Evolutionary conservation across 2,797 vertebrate genomes (phyloP).

Genomic region (Hephaestus fuliginosus): DNA sequence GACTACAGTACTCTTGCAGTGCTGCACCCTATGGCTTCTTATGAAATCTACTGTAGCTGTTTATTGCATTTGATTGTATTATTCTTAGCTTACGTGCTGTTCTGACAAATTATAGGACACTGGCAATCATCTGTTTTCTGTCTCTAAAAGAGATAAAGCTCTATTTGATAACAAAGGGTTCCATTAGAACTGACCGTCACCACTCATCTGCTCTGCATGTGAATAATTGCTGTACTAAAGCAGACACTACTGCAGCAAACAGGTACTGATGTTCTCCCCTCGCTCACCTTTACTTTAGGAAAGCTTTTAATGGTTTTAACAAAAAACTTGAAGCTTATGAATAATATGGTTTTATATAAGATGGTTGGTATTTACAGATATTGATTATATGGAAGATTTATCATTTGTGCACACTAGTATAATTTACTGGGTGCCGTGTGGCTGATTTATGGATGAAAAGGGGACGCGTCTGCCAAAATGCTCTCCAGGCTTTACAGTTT

Average conservation of each 20-base stretch:
- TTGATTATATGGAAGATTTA: conserved; percentile 50
- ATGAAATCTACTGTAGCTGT: conserved; percentile 6
- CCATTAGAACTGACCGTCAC: conserved; percentile 12
- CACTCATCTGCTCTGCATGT: conserved; percentile 33
- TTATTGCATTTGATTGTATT: conserved; percentile 6
- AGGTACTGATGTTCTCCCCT: background rate
- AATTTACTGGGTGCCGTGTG: conserved; percentile 31
- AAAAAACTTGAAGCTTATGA: conserved; percentile 3
- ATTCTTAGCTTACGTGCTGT: conserved; percentile 12
- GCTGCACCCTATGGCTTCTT: background rate
- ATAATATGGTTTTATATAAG: background rate
- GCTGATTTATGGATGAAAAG: conserved; percentile 60
- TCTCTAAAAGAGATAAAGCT: conserved; percentile 20
- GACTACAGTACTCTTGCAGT: background rate
- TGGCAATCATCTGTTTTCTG: conserved; percentile 19
- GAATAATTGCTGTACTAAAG: conserved; percentile 2
- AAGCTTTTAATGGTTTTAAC: conserved; percentile 22
- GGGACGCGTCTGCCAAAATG: conserved; percentile 30
- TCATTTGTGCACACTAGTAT: conserved; percentile 14
- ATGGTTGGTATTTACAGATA: conserved; percentile 46
- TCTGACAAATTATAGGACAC: conserved; percentile 1
- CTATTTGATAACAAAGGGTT: conserved; percentile 20
- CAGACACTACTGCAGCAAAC: background rate
- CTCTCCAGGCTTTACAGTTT: conserved; percentile 33
- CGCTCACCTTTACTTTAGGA: background rate